Percentiles rank a stretch among this genome's conserved stretches.
Conservation (phyloP, 2,888 invertebrate genomes). For the Gasteruption jaculator region DNA sequence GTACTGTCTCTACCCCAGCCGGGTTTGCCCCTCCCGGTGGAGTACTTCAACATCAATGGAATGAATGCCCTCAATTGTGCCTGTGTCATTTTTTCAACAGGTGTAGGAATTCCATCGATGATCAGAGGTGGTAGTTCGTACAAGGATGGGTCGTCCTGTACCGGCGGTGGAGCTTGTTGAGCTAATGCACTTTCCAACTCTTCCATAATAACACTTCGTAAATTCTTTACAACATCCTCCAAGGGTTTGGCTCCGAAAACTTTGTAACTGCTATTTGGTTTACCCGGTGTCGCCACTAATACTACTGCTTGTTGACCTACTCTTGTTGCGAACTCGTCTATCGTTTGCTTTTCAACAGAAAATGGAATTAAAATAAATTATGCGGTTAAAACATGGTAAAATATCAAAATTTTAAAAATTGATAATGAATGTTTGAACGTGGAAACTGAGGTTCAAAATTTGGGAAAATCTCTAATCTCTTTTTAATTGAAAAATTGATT, state of each 20-base stretch:
- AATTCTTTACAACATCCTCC: constrained; percentile 90
- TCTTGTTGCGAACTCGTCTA: constrained; percentile 94
- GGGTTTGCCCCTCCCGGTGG: constrained; percentile 93
- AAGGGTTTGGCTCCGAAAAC: constrained; percentile 96
- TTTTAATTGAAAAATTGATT: too few species aligned
- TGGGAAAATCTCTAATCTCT: too few species aligned
- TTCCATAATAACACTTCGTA: constrained; percentile 89
- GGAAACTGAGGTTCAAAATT: too few species aligned
- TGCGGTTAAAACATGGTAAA: too few species aligned
- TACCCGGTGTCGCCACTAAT: constrained; percentile 92
- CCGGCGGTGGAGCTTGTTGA: constrained; percentile 84
- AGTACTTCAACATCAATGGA: constrained; percentile 96
- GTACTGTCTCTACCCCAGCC: constrained; percentile 97
- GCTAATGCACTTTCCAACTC: constrained; percentile 90
- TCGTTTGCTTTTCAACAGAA: constrained; percentile 68
- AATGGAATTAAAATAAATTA: too few species aligned
- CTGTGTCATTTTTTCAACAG: constrained; percentile 99
- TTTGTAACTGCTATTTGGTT: constrained; percentile 92
- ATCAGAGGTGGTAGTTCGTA: constrained; percentile 95
- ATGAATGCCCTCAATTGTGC: constrained; percentile 95
- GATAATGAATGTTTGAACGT: too few species aligned
- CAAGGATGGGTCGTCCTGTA: constrained; percentile 84
- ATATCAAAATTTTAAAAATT: constrained; percentile 8
- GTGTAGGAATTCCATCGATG: constrained; percentile 96
- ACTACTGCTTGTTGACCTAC: constrained; percentile 97